phyloP scores from a whole-genome alignment of 2,888 invertebrate species.

The Drepanosiphum platanoidis region DNA sequence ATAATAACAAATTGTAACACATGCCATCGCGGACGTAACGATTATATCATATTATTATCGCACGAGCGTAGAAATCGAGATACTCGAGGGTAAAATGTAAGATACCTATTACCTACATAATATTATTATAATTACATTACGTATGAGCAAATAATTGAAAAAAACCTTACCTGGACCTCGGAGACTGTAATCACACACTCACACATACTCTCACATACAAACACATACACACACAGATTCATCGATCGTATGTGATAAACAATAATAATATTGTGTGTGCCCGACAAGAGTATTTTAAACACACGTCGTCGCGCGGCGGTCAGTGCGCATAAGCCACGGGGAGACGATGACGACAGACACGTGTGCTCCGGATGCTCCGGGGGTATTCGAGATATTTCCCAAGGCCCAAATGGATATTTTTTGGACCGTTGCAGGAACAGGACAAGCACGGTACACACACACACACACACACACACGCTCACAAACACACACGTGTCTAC shows the following conservation, averaged over 20 bases:
- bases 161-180: conserved; percentile 15
- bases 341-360: too few species aligned
- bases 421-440: background rate
- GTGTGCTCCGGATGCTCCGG: background rate
- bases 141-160: too few species aligned
- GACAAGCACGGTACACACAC: background rate
- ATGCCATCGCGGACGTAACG: too few species aligned
- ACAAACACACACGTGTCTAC: background rate
- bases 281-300: background rate
- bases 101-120: background rate
- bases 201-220: too few species aligned
- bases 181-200: background rate
- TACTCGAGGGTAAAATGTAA: background rate
- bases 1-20: too few species aligned
- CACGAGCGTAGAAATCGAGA: background rate
- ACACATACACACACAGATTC: too few species aligned
- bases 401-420: background rate
- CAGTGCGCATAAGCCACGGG: background rate
- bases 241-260: too few species aligned
- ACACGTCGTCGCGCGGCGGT: background rate
- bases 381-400: background rate
- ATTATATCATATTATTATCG: too few species aligned
- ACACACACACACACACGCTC: background rate
- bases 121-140: background rate
- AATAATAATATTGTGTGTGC: too few species aligned